Evolutionary conservation across 1,140 invertebrate genomes (phyloP).

Genomic region (Chymomyza costata): DNA sequence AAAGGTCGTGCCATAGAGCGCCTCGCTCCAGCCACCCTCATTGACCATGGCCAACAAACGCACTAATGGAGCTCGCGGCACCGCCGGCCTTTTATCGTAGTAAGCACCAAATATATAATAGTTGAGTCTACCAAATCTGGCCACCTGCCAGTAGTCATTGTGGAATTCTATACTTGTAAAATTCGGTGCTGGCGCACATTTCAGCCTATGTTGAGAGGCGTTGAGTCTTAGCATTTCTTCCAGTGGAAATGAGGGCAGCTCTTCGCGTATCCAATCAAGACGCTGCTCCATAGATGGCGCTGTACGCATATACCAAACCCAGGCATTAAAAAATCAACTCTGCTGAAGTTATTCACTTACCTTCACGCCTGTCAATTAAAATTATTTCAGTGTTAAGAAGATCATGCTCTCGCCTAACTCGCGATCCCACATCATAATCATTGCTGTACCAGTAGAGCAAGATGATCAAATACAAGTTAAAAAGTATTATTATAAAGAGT

Average conservation of each 20-base stretch:
- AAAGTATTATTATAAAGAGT: no score
- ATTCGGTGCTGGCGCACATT: constrained; percentile 33
- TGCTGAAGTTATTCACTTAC: no score
- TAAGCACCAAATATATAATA: constrained; percentile 92
- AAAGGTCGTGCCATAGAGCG: constrained; percentile 51
- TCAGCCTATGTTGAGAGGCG: neutral
- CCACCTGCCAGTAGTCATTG: constrained; percentile 82
- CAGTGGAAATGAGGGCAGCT: constrained; percentile 53
- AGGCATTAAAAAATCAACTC: no score
- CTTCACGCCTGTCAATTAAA: no score
- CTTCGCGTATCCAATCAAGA: constrained; percentile 32
- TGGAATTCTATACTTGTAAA: constrained; percentile 43
- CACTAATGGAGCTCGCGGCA: constrained; percentile 83
- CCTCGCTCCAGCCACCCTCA: constrained; percentile 82
- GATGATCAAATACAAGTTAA: no score
- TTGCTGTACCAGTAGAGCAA: no score
- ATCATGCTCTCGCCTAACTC: no score
- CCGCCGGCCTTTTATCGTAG: constrained; percentile 85
- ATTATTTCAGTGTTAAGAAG: no score
- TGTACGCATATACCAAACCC: no score
- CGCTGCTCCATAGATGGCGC: constrained; percentile 33
- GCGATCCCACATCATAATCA: no score
- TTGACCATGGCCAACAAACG: constrained; percentile 91
- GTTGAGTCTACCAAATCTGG: constrained; percentile 84
- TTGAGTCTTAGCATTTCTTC: constrained; percentile 19